Evolutionary conservation across 2,113 vertebrate species (phyloP).

Genomic region (Uria aalge): DNA sequence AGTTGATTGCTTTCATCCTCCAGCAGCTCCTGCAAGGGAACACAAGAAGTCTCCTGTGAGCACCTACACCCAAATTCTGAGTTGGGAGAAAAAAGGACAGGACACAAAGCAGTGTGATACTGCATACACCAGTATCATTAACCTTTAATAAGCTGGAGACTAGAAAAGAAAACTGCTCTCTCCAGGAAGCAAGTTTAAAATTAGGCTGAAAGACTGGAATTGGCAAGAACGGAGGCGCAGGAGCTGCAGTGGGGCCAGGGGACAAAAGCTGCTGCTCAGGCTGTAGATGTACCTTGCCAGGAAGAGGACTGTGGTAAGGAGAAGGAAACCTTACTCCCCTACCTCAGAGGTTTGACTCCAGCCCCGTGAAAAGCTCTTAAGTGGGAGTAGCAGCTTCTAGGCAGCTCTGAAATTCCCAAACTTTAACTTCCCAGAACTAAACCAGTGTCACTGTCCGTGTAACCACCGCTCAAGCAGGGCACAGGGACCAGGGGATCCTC

Average conservation of each 20-base stretch:
- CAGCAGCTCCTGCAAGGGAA: conserved; percentile 82
- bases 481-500: not conserved
- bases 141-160: not conserved
- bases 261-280: not conserved
- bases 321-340: not conserved
- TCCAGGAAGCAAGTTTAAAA: not conserved
- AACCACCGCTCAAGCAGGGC: not conserved
- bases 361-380: not conserved
- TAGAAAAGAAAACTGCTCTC: not conserved
- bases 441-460: not conserved
- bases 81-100: not conserved
- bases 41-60: not conserved
- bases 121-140: not conserved
- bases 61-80: not conserved
- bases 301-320: not conserved
- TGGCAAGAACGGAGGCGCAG: rapidly evolving
- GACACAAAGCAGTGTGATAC: not conserved
- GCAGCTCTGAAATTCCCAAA: not conserved
- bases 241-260: not conserved
- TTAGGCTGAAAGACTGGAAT: not conserved
- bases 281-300: not conserved
- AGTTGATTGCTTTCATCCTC: conserved; percentile 85
- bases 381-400: not conserved
- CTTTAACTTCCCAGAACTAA: not conserved
- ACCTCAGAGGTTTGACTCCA: not conserved